Evolutionary conservation across 2,888 invertebrate species (phyloP).

Genomic region (Sarcophaga variegata): DNA sequence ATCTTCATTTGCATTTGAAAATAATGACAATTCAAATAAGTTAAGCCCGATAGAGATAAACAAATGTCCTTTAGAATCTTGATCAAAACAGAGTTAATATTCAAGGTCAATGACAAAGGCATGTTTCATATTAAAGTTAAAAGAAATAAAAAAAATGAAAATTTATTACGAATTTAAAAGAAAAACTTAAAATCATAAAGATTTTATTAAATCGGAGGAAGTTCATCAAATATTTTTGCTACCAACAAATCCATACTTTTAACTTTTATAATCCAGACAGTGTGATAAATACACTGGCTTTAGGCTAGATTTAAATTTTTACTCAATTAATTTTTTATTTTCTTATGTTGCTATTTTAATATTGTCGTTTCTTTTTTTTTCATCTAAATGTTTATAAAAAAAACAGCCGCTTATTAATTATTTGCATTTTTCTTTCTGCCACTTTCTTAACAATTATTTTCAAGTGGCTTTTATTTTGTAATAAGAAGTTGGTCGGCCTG

Average conservation of each 20-base stretch:
- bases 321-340: too few relatives aligned
- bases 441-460: slow-evolving; percentile 9
- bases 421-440: not conserved
- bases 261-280: too few relatives aligned
- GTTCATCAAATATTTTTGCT: too few relatives aligned
- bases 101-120: not conserved
- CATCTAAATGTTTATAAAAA: too few relatives aligned
- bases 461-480: not conserved
- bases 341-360: too few relatives aligned
- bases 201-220: too few relatives aligned
- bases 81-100: not conserved
- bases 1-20: not conserved
- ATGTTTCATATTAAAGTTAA: slow-evolving; percentile 5
- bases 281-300: too few relatives aligned
- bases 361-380: too few relatives aligned
- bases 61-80: not conserved
- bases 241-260: too few relatives aligned
- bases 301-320: too few relatives aligned
- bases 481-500: not conserved
- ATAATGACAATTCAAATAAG: not conserved
- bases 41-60: not conserved
- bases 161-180: too few relatives aligned
- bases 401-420: not conserved
- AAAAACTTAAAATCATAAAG: too few relatives aligned
- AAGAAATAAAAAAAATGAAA: not conserved